Base-by-base conservation (phyloP, 2,888 invertebrate genomes). In the Notocelia uddmanniana region DNA sequence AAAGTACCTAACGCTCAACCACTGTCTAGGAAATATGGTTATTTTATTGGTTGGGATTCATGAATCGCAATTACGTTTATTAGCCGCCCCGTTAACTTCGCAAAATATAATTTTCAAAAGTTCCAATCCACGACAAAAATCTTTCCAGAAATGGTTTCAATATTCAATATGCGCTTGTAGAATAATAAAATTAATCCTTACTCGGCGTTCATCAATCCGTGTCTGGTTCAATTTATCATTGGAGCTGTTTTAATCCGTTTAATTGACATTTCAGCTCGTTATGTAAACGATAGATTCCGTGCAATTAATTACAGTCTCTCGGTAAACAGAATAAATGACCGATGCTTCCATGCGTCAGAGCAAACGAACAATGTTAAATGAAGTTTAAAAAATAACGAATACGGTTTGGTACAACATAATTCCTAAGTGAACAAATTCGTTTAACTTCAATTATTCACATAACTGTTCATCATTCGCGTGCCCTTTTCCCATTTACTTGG, bases 181-280 rank as follows among this genome's bases (percentile, higher is more conserved):
- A 77, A 80, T 84, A 81, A 80, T 84, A 81, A 81, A 85, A 89
- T 86, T 85, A 87, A 87, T 86, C 82, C 80, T 80, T 80, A 80
- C 80, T 81, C 79, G 81, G 74, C 77, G 78, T 81, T 81, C 83
- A 87, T 88, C 85, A 86, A 86, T 88, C 85, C 80, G 77, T 77
- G 80, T 84, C 82, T 76, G 78, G 74, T 82, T 82, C 78, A 82
- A 87, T 88, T 85, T 85, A 81, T 79, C 82, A 85, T 82, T 80
- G 77, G 76, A 81, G 80, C 78, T 76, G 77, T 85, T 90, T 89
- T 85, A 89, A 87, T 86, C 82, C 69, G 67, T 83, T 83, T 87
- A 89, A 89, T 88, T 88, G 87, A 86, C 85, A 85, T 86, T 89
- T 87, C 82, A 85, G 78, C 81, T 79, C 78, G 76, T 80, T 79